Base-by-base conservation (phyloP, 2,113 vertebrate genomes). In the Labrus mixtus region DNA sequence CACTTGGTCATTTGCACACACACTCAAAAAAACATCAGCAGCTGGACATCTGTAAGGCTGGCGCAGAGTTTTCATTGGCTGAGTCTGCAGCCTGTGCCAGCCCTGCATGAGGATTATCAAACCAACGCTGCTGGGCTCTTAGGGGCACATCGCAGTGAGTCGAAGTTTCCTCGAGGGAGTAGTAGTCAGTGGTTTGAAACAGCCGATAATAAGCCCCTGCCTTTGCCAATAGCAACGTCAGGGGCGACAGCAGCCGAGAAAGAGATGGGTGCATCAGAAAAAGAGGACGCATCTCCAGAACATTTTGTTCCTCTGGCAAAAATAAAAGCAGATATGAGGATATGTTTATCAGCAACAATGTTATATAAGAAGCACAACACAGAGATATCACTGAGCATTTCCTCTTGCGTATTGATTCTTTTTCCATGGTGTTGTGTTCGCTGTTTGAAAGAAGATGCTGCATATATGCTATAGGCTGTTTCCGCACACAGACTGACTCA, bases 251-350 rank as follows among this genome's bases (percentile, higher is more conserved):
- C 58, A 19, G 39, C 74, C 51, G 76, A 79, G 81, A 43, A 43
- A 85, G 86, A 87, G 78, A n/a, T 23, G 60, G 75, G 76, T 76
- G 84, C 80, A 70, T 62, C 48, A 54, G 62, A 82, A 70, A 56
- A 51, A 51, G 51, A 81, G 64, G 76, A 81, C 62, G 62, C 50
- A 54, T 83, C 70, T 85, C 48, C 64, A 80, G 91, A 91, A 93
- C 91, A 90, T 90, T 90, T 73, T 91, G 89, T 93, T 91, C 92
- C 85, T 85, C 55, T 78, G 58, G 64, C 76, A 39, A 65, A 83
- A 88, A 79, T 53, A 78, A 22, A 81, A 78, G 67, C 61, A 70
- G 64, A 83, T 78, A 84, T 29, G 66, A 81, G 73, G 75, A 67
- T 60, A n/a, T 84, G 70, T 89, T 89, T 87, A 81, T 87, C 76